Conservation (phyloP, 2,113 vertebrate species). For the Rhinogobius similis region DNA sequence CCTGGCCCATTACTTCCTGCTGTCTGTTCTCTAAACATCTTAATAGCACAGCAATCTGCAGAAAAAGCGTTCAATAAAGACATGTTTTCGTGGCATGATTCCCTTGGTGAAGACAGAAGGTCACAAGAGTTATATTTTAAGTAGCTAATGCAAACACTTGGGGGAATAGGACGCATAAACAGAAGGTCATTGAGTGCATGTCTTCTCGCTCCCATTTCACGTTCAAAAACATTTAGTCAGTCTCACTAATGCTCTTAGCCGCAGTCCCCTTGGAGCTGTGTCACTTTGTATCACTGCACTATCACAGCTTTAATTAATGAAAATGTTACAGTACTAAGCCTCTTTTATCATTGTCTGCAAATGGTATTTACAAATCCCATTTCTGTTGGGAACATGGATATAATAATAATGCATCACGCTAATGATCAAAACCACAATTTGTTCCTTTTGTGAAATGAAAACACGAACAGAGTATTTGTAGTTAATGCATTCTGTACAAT, state of each 20-base stretch:
- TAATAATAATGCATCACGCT: background rate
- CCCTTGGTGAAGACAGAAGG: constrained; percentile 22
- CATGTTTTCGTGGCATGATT: constrained; percentile 13
- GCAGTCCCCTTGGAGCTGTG: background rate
- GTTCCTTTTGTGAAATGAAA: background rate
- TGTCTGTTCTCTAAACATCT: background rate
- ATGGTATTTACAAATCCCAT: background rate
- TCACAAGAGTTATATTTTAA: constrained; percentile 37
- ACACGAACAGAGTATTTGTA: background rate
- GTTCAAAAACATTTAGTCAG: constrained; percentile 12
- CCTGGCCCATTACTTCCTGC: background rate
- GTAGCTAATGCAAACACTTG: constrained; percentile 26
- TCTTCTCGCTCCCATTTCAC: background rate
- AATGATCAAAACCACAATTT: background rate
- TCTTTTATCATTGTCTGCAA: constrained; percentile 10
- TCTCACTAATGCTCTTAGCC: constrained; percentile 5
- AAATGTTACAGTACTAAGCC: constrained; percentile 2
- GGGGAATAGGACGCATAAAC: constrained; percentile 18
- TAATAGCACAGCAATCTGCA: background rate
- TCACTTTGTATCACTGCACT: background rate
- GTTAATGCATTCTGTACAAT: background rate
- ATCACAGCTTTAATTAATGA: background rate
- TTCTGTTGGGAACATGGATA: background rate
- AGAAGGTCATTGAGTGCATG: constrained; percentile 10
- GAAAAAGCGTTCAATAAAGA: background rate